These are phyloP conservation scores for Laupala kohalensis DNA, from an alignment of 1,140 invertebrate genomes.

Conservation along the genomic window DNA sequence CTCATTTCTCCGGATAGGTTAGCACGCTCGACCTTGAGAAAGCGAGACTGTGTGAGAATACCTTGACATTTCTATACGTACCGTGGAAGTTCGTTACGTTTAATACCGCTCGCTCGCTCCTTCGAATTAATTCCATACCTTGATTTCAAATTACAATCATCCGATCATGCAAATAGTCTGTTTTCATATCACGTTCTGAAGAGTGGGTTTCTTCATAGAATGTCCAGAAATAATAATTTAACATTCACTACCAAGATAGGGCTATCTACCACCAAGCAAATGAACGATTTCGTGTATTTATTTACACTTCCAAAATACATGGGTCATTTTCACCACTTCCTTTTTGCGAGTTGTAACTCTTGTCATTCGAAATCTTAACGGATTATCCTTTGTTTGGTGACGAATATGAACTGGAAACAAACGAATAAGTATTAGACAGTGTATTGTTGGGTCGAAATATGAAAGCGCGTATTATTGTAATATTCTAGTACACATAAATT, in stretches of 20 bases:
- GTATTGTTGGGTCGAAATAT: not conserved
- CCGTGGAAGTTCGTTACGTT: not conserved
- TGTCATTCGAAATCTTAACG: not conserved
- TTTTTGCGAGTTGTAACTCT: not conserved
- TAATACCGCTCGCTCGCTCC: not conserved
- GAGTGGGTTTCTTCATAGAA: too few species aligned
- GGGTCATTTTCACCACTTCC: not conserved
- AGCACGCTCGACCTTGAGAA: not conserved
- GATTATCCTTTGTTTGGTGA: not conserved
- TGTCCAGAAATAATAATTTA: too few species aligned
- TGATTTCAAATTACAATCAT: not conserved
- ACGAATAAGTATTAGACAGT: not conserved
- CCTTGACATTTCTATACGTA: not conserved
- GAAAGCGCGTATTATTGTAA: not conserved
- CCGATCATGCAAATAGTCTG: too few species aligned
- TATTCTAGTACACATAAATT: not conserved
- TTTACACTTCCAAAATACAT: too few species aligned
- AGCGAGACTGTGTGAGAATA: not conserved
- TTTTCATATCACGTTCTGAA: too few species aligned
- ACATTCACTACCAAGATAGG: too few species aligned
- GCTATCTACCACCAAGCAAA: too few species aligned
- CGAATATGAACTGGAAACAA: not conserved
- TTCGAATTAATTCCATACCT: not conserved
- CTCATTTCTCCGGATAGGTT: too few species aligned
- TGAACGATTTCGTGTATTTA: too few species aligned